Base-by-base conservation (phyloP, 2,113 vertebrate genomes). In the Psilopsiagon aymara region DNA sequence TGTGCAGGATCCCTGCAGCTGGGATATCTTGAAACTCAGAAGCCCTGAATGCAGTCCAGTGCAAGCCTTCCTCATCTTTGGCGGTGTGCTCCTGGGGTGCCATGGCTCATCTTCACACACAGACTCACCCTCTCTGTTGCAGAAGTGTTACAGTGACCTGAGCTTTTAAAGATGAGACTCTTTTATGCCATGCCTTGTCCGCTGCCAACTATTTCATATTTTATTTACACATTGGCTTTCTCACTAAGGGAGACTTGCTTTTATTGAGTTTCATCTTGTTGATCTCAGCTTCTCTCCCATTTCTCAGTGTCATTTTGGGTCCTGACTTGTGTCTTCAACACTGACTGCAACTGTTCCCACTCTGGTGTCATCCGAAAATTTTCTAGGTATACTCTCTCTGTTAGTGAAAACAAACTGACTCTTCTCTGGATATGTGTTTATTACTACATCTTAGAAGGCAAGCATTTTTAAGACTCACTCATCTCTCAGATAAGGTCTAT, bases 311-410 rank as follows among this genome's bases (percentile, higher is more conserved):
- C 13, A 2, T 70, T 81, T 76, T 76, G 57, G 19, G 43, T 55
- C 46, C 44, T 2, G 1, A 37, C 14, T 15, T 0, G 0, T 47
- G 39, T 53, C 19, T 25, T 46, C 33, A 8, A 11, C 44, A 18
- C 43, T 67, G 46, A 55, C 6, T 31, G 31, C 46, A 31, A 2
- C 17, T 39, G 16, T 11, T 44, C 31, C 44, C 28, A 21, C 0
- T 2, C 6, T 5, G 10, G 12, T 44, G 21, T 29, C 21, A 24
- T 52, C 29, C 44, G 37, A 41, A 69, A 7, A 2, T 31, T 41
- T 46, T 25, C 41, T 47, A 10, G 11, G 6, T 52, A 0, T 6
- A 0, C 33, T 18, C 19, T 41, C 23, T 37, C 19, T 27, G 31
- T n/a, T 68, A 13, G 18, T 16, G 13, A 46, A 33, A 79, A 67